Conservation (phyloP, 37 sponge, comb jelly and placozoan species). For the Diacarnus erythraeanus region DNA sequence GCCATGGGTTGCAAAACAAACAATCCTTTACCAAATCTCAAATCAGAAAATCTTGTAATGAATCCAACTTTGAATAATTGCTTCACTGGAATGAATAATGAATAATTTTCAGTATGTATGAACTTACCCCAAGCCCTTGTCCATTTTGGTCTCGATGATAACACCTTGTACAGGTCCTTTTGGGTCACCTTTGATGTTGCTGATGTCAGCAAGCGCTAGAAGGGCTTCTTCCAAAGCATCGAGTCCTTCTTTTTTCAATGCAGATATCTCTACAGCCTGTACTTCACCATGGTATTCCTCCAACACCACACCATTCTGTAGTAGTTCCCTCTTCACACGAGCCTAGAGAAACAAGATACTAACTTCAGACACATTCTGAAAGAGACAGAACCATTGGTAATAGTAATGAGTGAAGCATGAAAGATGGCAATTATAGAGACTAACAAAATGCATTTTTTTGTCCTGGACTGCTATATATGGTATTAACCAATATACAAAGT, state of each 20-base stretch:
- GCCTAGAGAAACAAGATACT: constrained; percentile 40
- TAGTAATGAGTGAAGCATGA: too few relatives aligned
- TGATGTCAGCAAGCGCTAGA: constrained; percentile 64
- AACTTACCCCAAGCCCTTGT: constrained; percentile 71
- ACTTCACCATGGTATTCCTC: constrained; percentile 88
- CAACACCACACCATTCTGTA: constrained; percentile 76
- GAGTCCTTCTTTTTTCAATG: constrained; percentile 68
- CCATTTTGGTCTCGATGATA: constrained; percentile 60
- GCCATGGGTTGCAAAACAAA: too few relatives aligned
- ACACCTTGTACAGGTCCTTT: constrained; percentile 66
- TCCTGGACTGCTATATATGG: too few relatives aligned
- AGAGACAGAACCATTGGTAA: too few relatives aligned
- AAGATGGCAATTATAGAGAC: too few relatives aligned
- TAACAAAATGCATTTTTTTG: too few relatives aligned
- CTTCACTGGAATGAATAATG: too few relatives aligned
- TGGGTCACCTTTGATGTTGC: constrained; percentile 57
- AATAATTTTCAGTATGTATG: background rate
- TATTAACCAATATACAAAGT: too few relatives aligned
- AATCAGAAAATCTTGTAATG: too few relatives aligned
- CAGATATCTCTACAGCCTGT: constrained; percentile 85
- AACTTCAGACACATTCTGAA: too few relatives aligned
- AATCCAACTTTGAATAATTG: too few relatives aligned
- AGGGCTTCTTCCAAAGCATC: constrained; percentile 72
- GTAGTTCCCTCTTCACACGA: constrained; percentile 55
- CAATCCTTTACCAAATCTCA: too few relatives aligned